Conservation (phyloP, 1,140 invertebrate species). For the Hypothenemus hampei region DNA sequence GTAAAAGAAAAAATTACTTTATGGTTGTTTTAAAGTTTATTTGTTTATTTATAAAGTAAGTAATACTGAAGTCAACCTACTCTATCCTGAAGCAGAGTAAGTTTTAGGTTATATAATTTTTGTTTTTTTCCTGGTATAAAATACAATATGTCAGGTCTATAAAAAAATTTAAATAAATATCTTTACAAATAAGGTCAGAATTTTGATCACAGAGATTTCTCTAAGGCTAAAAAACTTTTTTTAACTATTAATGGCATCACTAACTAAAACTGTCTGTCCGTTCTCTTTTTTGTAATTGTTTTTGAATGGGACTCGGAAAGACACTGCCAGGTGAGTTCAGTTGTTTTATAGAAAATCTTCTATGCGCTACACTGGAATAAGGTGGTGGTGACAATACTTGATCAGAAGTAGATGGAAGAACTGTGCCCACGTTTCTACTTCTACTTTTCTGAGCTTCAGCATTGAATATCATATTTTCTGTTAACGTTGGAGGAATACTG, state of each 20-base stretch:
- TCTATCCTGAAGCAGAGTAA: too few species aligned
- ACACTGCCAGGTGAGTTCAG: conserved; percentile 15
- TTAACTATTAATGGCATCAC: background rate
- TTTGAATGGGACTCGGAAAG: conserved; percentile 28
- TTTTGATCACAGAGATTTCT: too few species aligned
- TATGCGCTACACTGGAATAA: conserved; percentile 5
- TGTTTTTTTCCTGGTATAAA: too few species aligned
- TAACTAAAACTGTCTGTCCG: conserved; percentile 18
- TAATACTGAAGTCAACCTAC: too few species aligned
- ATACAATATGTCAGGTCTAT: too few species aligned
- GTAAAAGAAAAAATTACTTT: too few species aligned
- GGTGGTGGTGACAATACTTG: background rate
- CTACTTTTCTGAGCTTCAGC: background rate
- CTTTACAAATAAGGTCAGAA: too few species aligned
- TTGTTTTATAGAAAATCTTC: conserved; percentile 15
- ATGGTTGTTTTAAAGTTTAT: too few species aligned
- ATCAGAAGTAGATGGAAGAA: background rate
- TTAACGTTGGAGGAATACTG: conserved; percentile 18
- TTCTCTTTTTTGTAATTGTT: conserved; percentile 31
- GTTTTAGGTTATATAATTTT: too few species aligned
- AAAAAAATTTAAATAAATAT: too few species aligned
- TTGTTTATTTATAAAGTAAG: too few species aligned
- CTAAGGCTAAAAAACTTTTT: too few species aligned
- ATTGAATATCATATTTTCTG: conserved; percentile 6
- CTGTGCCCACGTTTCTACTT: background rate